A percentile compares a stretch with the other conserved stretches of the same genome.
Evolutionary conservation across 2,797 vertebrate species (phyloP).

Genomic region (Bradypodion ventrale): DNA sequence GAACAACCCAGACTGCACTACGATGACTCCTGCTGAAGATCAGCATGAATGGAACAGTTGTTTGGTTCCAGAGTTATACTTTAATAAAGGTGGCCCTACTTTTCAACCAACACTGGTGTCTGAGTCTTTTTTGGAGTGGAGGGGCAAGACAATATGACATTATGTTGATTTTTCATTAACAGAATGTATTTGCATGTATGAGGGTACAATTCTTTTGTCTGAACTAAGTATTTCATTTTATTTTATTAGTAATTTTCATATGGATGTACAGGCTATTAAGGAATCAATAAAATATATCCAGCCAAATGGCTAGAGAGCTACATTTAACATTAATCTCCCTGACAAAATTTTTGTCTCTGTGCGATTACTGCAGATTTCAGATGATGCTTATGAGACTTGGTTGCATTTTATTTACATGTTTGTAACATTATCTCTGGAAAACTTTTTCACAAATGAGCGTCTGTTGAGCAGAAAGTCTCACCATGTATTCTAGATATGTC

Average conservation of each 20-base stretch:
- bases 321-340: neutral
- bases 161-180: constrained; percentile 27
- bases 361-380: neutral
- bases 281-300: constrained; percentile 3
- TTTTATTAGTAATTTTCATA: constrained; percentile 30
- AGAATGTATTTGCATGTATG: neutral
- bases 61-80: no score
- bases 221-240: constrained; percentile 25
- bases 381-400: neutral
- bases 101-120: no score
- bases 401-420: neutral
- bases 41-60: no score
- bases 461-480: no score
- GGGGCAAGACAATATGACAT: neutral
- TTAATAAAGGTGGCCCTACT: no score
- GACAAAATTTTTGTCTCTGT: neutral
- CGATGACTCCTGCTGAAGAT: no score
- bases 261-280: constrained; percentile 8
- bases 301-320: neutral
- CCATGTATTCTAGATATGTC: neutral
- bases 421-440: neutral
- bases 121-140: no score
- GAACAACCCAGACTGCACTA: no score
- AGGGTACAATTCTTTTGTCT: constrained; percentile 10
- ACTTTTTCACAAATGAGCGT: neutral